phyloP scores from a whole-genome alignment of 2,113 vertebrate genomes.

The Thermophis baileyi region DNA sequence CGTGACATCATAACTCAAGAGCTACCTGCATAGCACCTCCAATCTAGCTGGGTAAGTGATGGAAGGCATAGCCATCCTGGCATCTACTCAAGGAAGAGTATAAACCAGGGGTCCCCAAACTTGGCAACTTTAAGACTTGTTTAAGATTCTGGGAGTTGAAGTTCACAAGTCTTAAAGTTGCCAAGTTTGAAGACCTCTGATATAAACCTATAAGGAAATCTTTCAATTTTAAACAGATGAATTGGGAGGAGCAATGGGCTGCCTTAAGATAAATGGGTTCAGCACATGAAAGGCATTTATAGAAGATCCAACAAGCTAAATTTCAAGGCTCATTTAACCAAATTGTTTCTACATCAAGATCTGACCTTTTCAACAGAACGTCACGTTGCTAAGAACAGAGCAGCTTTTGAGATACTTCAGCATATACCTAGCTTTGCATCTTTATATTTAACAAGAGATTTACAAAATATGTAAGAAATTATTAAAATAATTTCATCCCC shows the following conservation, averaged over 20 bases:
- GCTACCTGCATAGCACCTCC: not conserved
- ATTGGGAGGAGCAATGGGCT: not conserved
- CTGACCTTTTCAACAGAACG: not conserved
- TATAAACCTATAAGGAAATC: not conserved
- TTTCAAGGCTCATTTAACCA: not conserved
- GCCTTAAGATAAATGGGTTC: not conserved
- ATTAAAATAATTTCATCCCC: not conserved
- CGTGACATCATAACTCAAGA: not conserved
- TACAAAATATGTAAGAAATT: not conserved
- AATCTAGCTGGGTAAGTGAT: not conserved
- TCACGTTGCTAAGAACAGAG: not conserved
- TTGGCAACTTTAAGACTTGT: no score
- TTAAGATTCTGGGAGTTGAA: no score
- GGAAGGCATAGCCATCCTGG: not conserved
- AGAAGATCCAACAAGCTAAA: not conserved
- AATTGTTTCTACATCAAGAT: not conserved
- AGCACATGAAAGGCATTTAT: not conserved
- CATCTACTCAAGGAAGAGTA: not conserved
- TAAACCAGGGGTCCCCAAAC: no score
- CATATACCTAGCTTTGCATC: not conserved
- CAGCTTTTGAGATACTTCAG: not conserved
- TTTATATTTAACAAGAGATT: not conserved
- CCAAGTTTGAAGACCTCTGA: no score
- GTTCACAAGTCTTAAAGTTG: no score
- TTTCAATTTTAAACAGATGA: not conserved